These are phyloP conservation scores for Andinoacara biseriatus DNA, from an alignment of 2,113 vertebrate genomes.

Conservation along the genomic window DNA sequence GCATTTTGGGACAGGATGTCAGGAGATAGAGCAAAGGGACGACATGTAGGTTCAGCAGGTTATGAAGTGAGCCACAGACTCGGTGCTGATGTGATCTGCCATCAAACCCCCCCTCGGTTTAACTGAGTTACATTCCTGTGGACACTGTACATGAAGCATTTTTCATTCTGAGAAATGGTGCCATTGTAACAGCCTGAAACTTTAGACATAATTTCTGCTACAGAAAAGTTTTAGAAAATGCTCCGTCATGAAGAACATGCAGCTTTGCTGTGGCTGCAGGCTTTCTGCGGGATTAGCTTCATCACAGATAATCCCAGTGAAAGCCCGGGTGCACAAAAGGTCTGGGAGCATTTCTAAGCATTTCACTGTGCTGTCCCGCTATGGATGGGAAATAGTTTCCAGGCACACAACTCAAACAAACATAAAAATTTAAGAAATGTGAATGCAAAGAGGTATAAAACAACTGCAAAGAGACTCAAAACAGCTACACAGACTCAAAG, in stretches of 20 bases:
- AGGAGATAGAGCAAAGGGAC: too few relatives aligned
- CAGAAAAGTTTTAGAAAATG: background rate
- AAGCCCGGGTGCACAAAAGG: conserved; percentile 7
- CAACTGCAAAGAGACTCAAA: background rate
- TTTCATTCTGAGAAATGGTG: too few relatives aligned
- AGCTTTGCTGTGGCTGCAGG: background rate
- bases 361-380: background rate
- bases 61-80: too few relatives aligned
- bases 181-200: background rate
- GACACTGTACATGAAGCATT: too few relatives aligned
- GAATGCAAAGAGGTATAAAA: background rate
- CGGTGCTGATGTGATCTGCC: too few relatives aligned
- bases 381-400: background rate
- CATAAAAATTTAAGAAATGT: background rate
- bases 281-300: conserved; percentile 26
- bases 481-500: background rate
- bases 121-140: too few relatives aligned
- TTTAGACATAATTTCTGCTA: background rate
- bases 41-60: too few relatives aligned
- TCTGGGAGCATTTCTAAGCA: conserved; percentile 15
- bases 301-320: conserved; percentile 30
- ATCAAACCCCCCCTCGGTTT: too few relatives aligned
- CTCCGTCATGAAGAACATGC: background rate
- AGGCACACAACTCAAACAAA: background rate
- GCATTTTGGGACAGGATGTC: too few relatives aligned